These are phyloP conservation scores for Apoda limacodes DNA, from an alignment of 2,888 invertebrate genomes.

Conservation along the genomic window DNA sequence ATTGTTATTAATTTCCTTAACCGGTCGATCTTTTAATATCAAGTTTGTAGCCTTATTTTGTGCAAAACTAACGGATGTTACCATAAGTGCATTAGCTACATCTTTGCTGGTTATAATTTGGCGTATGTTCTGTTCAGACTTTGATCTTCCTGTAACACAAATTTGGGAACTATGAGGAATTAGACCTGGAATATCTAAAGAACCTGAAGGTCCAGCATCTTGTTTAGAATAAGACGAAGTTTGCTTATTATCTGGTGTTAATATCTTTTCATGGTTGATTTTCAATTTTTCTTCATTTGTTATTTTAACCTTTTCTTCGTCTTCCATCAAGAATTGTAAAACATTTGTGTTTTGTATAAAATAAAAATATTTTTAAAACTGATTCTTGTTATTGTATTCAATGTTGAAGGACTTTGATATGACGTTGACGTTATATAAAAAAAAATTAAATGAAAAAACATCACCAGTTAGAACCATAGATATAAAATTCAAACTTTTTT, in stretches of 20 bases:
- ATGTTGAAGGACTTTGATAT: too few relatives aligned
- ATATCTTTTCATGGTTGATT: slow-evolving; percentile 9
- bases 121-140: slow-evolving; percentile 54
- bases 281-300: slow-evolving; percentile 28
- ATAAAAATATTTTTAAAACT: too few relatives aligned
- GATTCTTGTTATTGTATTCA: too few relatives aligned
- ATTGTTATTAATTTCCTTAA: slow-evolving; percentile 22
- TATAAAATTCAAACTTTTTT: too few relatives aligned
- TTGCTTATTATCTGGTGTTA: slow-evolving; percentile 8
- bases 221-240: slow-evolving; percentile 22
- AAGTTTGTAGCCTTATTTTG: slow-evolving; percentile 26
- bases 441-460: too few relatives aligned
- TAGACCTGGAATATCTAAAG: slow-evolving; percentile 39
- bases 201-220: slow-evolving; percentile 50
- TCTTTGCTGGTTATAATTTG: slow-evolving; percentile 48
- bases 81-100: slow-evolving; percentile 42
- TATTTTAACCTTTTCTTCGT: slow-evolving; percentile 30
- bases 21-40: slow-evolving; percentile 36
- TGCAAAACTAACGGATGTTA: slow-evolving; percentile 39
- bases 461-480: too few relatives aligned
- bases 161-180: slow-evolving; percentile 26
- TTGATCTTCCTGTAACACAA: slow-evolving; percentile 42
- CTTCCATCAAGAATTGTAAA: slow-evolving; percentile 45
- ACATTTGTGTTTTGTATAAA: slow-evolving; percentile 43
- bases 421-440: too few relatives aligned